A percentile compares a stretch with the other conserved stretches of the same genome.
phyloP scores from a whole-genome alignment of 2,888 invertebrate species.

The Stictocephala bisonia region DNA sequence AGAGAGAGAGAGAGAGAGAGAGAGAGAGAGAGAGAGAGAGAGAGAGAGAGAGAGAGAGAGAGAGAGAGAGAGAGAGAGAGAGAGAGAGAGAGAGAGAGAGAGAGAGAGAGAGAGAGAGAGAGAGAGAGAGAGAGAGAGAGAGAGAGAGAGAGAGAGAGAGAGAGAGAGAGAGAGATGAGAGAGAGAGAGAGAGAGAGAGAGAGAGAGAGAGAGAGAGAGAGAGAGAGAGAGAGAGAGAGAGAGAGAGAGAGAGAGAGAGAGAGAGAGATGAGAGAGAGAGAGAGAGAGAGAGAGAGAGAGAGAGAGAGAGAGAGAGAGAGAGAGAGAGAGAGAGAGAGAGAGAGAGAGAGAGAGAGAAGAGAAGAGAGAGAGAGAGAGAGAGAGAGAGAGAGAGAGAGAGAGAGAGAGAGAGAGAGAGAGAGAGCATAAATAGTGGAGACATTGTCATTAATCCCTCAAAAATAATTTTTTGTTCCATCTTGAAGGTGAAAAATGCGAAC shows the following conservation, averaged over 20 bases:
- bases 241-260: background rate
- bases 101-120: background rate
- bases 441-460: too few species aligned
- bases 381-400: too few species aligned
- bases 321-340: conserved; percentile 20
- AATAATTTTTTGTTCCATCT: too few species aligned
- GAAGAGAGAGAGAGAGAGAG: too few species aligned
- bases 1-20: background rate
- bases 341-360: background rate
- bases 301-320: conserved; percentile 17
- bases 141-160: background rate
- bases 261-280: too few species aligned
- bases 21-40: background rate
- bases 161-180: too few species aligned
- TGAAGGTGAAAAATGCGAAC: too few species aligned
- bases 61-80: background rate
- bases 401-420: too few species aligned
- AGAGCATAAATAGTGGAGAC: too few species aligned
- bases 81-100: background rate
- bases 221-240: background rate
- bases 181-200: background rate
- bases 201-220: background rate
- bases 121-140: background rate
- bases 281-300: background rate
- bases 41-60: background rate